Percentiles rank a stretch among this genome's conserved stretches.
phyloP scores from a whole-genome alignment of 2,113 vertebrate species.

The Cyprinus carpio region DNA sequence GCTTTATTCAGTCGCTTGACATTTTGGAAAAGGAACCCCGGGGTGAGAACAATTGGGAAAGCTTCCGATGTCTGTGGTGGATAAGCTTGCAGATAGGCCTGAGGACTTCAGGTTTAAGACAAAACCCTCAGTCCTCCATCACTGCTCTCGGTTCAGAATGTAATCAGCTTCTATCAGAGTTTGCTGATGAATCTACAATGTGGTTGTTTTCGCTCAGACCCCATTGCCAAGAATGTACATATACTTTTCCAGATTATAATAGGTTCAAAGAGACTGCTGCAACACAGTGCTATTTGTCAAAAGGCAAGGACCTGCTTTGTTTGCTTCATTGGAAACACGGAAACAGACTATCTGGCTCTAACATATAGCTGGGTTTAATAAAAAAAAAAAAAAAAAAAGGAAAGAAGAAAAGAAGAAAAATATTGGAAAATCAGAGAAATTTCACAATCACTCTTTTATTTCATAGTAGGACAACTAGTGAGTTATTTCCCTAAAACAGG shows the following conservation, averaged over 20 bases:
- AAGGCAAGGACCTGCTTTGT: conserved; percentile 14
- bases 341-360: conserved; percentile 13
- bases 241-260: conserved; percentile 51
- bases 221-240: conserved; percentile 50
- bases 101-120: conserved; percentile 26
- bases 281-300: conserved; percentile 25
- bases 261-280: conserved; percentile 20
- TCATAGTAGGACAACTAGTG: not conserved
- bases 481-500: not conserved
- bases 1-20: conserved; percentile 24
- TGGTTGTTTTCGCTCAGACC: conserved; percentile 39
- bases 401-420: not conserved
- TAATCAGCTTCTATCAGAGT: conserved; percentile 41
- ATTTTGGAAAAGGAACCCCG: conserved; percentile 25
- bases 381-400: not conserved
- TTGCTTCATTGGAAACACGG: conserved; percentile 27
- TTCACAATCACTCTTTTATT: not conserved
- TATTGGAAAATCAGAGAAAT: not conserved
- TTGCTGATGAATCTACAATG: conserved; percentile 42
- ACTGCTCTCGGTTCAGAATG: conserved; percentile 18
- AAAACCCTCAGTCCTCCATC: conserved; percentile 2
- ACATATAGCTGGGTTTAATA: not conserved
- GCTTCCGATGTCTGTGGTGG: conserved; percentile 36
- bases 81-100: conserved; percentile 29
- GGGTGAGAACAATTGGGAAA: conserved; percentile 38